Percentiles rank a stretch among this genome's conserved stretches.
phyloP scores from a whole-genome alignment of 1,140 invertebrate genomes.

The Zaprionus ghesquierei region DNA sequence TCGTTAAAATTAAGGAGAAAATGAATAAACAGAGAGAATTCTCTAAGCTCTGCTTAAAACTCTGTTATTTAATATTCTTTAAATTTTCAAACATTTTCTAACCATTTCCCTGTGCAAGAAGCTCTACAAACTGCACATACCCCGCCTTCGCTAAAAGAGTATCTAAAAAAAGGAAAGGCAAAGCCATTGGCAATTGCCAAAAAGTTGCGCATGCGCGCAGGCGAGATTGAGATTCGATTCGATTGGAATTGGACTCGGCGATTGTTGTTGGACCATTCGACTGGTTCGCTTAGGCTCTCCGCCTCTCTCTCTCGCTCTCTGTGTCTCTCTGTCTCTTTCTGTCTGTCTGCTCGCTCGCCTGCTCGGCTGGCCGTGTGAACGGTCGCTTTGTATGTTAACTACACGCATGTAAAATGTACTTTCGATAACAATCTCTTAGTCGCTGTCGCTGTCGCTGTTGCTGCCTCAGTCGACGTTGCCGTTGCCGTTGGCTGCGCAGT shows the following conservation, averaged over 20 bases:
- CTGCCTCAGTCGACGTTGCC: background rate
- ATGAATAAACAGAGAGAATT: no score
- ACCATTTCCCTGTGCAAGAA: no score
- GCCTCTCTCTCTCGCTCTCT: background rate
- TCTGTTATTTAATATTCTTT: no score
- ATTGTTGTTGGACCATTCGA: conserved; percentile 44
- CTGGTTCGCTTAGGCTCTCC: conserved; percentile 5
- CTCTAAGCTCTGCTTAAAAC: no score
- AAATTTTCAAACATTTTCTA: no score
- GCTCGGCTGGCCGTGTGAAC: conserved; percentile 60
- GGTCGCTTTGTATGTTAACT: conserved; percentile 74
- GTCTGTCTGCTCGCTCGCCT: background rate
- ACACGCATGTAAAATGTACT: conserved; percentile 79
- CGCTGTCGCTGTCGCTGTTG: conserved; percentile 17
- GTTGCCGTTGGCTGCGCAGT: conserved; percentile 21
- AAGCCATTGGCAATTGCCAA: conserved; percentile 34
- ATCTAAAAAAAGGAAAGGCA: conserved; percentile 47
- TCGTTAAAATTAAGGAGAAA: no score
- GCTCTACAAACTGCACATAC: background rate
- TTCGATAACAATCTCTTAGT: conserved; percentile 71
- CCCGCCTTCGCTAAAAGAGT: conserved; percentile 1
- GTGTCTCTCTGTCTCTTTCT: background rate
- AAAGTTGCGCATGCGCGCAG: conserved; percentile 53
- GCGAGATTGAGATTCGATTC: conserved; percentile 48
- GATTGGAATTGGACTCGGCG: conserved; percentile 42